Evolutionary conservation across 2,797 vertebrate genomes (phyloP), one percentile per base, ranked within the genome.

Genomic region (Holocentrus rufus): DNA sequence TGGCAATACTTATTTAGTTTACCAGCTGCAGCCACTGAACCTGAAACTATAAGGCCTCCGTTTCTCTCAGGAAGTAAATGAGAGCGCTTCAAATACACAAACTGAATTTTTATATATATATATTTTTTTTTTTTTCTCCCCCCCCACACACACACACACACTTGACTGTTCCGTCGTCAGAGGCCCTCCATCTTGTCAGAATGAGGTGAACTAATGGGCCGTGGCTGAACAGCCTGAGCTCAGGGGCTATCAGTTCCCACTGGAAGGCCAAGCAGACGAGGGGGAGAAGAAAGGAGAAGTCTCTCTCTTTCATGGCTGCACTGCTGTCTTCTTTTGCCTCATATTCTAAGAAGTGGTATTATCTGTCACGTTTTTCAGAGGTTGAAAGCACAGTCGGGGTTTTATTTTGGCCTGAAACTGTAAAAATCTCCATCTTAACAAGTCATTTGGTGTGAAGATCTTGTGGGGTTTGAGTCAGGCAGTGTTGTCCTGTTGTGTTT

Each of bases 121-220:
- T 27, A 27, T 65, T 73, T 60, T 74, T 73, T 65, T 52, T 34
- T 34, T 14, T 13, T 34, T 61, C 42, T 63, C 67, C 72, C 52
- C 11, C 34, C 17, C 47, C 53, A 62, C 18, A 61, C 74, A 80
- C 83, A 81, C 53, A 62, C 18, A 61, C 74, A 80, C 83, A 81
- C 87, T 88, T 75, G 80, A 82, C 77, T 76, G 86, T 86, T 84
- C 73, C 71, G 61, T 87, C 77, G 65, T 88, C 85, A 76, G 88
- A 87, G 79, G 76, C 78, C 85, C 83, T 91, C 89, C 87, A 88
- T 92, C 90, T 90, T 89, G 91, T 90, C 85, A 87, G 84, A 88
- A 84, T 86, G 84, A 87, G 87, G 87, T 80, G 81, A 85, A 82
- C 80, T 90, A 91, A 91, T 90, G 89, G 87, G 80, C 85, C 87